Evolutionary conservation across 2,797 vertebrate genomes (phyloP).

Genomic region (Synanceia verrucosa): DNA sequence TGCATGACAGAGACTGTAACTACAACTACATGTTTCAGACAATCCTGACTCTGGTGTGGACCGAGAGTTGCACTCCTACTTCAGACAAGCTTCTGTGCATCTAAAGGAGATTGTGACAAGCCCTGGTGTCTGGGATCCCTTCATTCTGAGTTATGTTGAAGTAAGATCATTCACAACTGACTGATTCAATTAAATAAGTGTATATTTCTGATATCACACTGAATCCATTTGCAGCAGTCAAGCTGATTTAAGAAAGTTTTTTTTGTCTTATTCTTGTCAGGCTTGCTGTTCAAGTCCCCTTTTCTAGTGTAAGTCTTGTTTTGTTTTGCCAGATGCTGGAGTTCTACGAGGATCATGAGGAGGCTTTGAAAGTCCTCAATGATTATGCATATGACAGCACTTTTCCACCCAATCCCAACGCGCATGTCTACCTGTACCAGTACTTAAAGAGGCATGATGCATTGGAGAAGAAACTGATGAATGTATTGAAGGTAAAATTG

Average conservation of each 20-base stretch:
- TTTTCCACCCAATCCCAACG: slow-evolving; percentile 93
- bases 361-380: slow-evolving; percentile 83
- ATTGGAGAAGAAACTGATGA: slow-evolving; percentile 73
- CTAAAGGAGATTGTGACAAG: slow-evolving; percentile 84
- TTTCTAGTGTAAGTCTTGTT: not conserved
- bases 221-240: too few relatives aligned
- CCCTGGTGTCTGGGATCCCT: slow-evolving; percentile 94
- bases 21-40: slow-evolving; percentile 51
- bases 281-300: not conserved
- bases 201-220: not conserved
- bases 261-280: too few relatives aligned
- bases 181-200: not conserved
- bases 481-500: slow-evolving; percentile 85
- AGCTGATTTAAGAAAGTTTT: too few relatives aligned
- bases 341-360: slow-evolving; percentile 83
- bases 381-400: slow-evolving; percentile 88
- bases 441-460: slow-evolving; percentile 84
- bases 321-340: slow-evolving; percentile 87
- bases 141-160: slow-evolving; percentile 89
- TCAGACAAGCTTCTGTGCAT: slow-evolving; percentile 86
- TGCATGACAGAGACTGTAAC: slow-evolving; percentile 25
- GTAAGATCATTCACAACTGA: slow-evolving; percentile 72
- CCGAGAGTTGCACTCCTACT: slow-evolving; percentile 81
- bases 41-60: slow-evolving; percentile 51
- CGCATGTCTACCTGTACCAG: slow-evolving; percentile 89